Percentiles rank a stretch among this genome's conserved stretches.
phyloP scores from a whole-genome alignment of 23 tunicate species.

The Halocynthia aurantium region DNA sequence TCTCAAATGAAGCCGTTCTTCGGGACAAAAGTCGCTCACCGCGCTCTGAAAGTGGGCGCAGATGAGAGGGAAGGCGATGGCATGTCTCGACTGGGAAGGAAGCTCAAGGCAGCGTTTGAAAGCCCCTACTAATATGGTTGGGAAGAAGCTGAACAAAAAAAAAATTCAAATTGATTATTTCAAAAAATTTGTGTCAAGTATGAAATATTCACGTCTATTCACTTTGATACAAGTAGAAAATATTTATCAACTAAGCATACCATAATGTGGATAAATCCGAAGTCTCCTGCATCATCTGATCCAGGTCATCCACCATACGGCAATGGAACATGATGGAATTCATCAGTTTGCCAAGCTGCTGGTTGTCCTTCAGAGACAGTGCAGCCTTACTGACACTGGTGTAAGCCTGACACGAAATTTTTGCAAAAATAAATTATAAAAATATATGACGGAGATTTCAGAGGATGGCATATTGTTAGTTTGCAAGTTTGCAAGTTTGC shows the following conservation, averaged over 20 bases:
- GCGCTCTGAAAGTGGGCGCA: conserved; percentile 74
- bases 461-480: background rate
- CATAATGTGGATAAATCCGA: conserved; percentile 85
- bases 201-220: too few relatives aligned
- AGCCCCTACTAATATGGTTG: conserved; percentile 49
- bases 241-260: conserved; percentile 9
- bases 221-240: too few relatives aligned
- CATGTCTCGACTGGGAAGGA: conserved; percentile 58
- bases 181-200: too few relatives aligned
- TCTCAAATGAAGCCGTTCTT: conserved; percentile 68
- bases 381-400: conserved; percentile 90
- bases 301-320: conserved; percentile 75
- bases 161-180: background rate
- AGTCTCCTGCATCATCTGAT: conserved; percentile 68
- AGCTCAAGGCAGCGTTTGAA: conserved; percentile 83
- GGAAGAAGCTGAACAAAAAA: conserved; percentile 53
- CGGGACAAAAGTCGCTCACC: conserved; percentile 90
- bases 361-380: conserved; percentile 61
- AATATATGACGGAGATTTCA: too few relatives aligned
- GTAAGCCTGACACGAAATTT: conserved; percentile 62
- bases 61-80: conserved; percentile 77
- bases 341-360: conserved; percentile 57
- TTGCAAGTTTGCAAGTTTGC: background rate
- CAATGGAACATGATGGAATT: conserved; percentile 80
- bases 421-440: too few relatives aligned